Evolutionary conservation across 2,113 vertebrate genomes (phyloP).

Genomic region (Dipodomys stephensi): DNA sequence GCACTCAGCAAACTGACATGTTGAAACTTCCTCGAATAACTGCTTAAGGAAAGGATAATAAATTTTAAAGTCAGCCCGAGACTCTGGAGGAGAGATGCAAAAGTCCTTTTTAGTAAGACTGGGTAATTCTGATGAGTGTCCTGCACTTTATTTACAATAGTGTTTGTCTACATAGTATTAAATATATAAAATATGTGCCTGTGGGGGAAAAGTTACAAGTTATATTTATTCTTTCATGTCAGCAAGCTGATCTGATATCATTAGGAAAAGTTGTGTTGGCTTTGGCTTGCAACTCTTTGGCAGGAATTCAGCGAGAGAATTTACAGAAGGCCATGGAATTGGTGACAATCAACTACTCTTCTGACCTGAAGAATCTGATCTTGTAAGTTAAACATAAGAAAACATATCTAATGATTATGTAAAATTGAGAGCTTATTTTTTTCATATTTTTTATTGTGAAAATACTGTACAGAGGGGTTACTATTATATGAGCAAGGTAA

Average conservation of each 20-base stretch:
- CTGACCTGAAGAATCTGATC: slow-evolving; percentile 99
- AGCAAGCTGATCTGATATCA: slow-evolving; percentile 99
- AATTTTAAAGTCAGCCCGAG: not conserved
- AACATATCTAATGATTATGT: not conserved
- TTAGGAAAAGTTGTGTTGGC: slow-evolving; percentile 99
- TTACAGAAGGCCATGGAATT: slow-evolving; percentile 99
- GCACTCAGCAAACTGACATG: too few species aligned
- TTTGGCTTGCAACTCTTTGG: slow-evolving; percentile 98
- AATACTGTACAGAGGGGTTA: too few species aligned
- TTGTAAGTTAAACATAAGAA: slow-evolving; percentile 90
- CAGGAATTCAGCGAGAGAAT: slow-evolving; percentile 99
- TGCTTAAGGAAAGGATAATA: too few species aligned
- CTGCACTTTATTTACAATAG: not conserved
- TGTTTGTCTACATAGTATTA: slow-evolving; percentile 38
- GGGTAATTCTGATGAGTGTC: not conserved
- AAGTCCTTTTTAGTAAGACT: not conserved
- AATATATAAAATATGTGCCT: slow-evolving; percentile 27
- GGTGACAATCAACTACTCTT: slow-evolving; percentile 99
- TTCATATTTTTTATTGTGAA: too few species aligned
- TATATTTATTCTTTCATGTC: slow-evolving; percentile 81
- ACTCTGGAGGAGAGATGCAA: not conserved
- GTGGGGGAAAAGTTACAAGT: slow-evolving; percentile 68
- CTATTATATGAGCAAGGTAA: too few species aligned
- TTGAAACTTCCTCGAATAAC: too few species aligned
- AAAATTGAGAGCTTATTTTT: not conserved